Evolutionary conservation across 1,140 invertebrate species (phyloP).

Genomic region (Metopolophium dirhodum): DNA sequence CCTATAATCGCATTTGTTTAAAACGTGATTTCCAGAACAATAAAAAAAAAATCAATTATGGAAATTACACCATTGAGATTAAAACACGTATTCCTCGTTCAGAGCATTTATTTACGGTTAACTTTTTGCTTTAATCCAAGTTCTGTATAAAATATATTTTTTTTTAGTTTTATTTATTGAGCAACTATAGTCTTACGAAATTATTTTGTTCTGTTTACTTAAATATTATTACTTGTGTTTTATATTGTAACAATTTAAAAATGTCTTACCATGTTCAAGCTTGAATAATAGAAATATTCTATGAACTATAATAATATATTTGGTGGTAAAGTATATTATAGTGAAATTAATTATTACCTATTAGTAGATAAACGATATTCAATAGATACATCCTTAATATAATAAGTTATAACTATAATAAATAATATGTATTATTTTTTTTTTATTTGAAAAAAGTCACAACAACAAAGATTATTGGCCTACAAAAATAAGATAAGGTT

Average conservation of each 20-base stretch:
- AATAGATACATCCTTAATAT: neutral
- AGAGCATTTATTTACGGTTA: neutral
- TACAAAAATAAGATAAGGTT: too few species aligned
- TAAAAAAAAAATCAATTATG: constrained; percentile 3
- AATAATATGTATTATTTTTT: too few species aligned
- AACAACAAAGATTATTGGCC: too few species aligned
- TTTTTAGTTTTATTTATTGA: neutral
- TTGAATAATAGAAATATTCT: too few species aligned
- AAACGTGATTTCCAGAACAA: constrained; percentile 6
- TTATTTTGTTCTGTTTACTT: neutral
- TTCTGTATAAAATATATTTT: neutral
- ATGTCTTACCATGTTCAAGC: too few species aligned
- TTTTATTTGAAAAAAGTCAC: too few species aligned
- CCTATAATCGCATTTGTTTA: neutral
- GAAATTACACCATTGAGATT: neutral
- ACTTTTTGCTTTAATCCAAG: neutral
- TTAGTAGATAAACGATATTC: neutral
- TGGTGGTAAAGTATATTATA: neutral
- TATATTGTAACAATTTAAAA: neutral
- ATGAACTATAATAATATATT: too few species aligned
- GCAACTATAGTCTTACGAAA: neutral
- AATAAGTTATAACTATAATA: neutral
- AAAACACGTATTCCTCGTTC: constrained; percentile 16
- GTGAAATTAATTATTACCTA: neutral
- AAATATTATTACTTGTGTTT: neutral